Evolutionary conservation across 2,888 invertebrate genomes (phyloP).

Genomic region (Brachyptera risi): DNA sequence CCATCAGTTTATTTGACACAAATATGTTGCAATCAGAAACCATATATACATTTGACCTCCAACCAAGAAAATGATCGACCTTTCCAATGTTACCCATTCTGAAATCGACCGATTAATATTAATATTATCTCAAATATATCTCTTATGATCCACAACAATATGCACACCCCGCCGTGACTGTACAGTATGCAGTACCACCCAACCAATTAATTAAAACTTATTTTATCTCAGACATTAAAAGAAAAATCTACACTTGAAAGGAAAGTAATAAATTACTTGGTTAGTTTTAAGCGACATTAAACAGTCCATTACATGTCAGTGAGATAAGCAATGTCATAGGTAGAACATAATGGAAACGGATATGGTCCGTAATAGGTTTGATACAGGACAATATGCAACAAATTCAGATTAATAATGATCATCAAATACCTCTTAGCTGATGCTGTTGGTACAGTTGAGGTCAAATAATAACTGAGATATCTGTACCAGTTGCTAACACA

Average conservation of each 20-base stretch:
- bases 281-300: conserved; percentile 20
- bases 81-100: no score
- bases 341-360: not conserved
- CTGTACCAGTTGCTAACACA: no score
- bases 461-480: no score
- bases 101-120: not conserved
- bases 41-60: no score
- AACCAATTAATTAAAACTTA: conserved; percentile 14
- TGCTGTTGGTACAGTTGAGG: not conserved
- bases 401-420: conserved; percentile 9
- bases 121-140: not conserved
- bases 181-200: not conserved
- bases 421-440: not conserved
- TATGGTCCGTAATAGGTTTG: not conserved
- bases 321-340: conserved; percentile 18
- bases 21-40: no score
- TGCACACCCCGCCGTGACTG: conserved; percentile 2
- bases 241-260: conserved; percentile 12
- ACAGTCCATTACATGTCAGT: conserved; percentile 24
- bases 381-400: not conserved
- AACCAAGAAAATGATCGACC: no score
- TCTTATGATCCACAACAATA: not conserved
- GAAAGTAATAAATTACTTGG: conserved; percentile 19
- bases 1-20: no score
- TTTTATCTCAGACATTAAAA: conserved; percentile 20